Base-by-base conservation (phyloP, 2,888 invertebrate genomes). In the Platycheirus rosarum region DNA sequence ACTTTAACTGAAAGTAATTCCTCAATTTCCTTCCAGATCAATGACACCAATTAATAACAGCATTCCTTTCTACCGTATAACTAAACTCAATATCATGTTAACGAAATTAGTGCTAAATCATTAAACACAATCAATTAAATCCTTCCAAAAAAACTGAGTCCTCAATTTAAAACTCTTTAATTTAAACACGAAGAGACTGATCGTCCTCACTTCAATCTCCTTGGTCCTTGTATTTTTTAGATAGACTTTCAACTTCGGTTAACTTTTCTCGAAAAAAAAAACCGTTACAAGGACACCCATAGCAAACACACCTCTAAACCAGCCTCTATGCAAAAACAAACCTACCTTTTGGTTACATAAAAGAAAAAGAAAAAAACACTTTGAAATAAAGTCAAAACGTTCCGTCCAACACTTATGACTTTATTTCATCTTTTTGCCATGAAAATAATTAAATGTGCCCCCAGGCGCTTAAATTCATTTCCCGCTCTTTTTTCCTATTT, bases 381-480 rank as follows among this genome's bases (percentile, higher is more conserved):
- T 16, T 42, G 20, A 62, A 62, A 29, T 23, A 62, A 49, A 51
- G 62, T 42, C 62, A 49, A 48, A 48, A 26, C 20, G 29, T 66
- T 48, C 32, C 49, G 40, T 66, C 20, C 49, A 57, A 74, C 66
- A 66, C 65, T 48, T 57, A 69, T 46, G 75, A 75, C 70, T 75
- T 57, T 40, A 74, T 68, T 63, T 40, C 70, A 32, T 42, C 32
- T 46, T 49, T 49, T 57, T 46, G 29, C 23, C 40, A 69, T 51
- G 49, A 74, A 79, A 74, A 69, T 74, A 75, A 75, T 80, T 80
- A 75, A 80, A 75, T 66, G 46, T 51, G 29, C 42, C 75, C 60
- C 53, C 44, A 29, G 65, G 75, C 75, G 65, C 70, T 65, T 75
- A 79, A 74, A 79, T 79, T 69, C 75, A 79, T 79, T 79, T 69